Evolutionary conservation across 2,113 vertebrate species (phyloP), one percentile per base, ranked within the genome.

Genomic region (Pachyramphus minor): DNA sequence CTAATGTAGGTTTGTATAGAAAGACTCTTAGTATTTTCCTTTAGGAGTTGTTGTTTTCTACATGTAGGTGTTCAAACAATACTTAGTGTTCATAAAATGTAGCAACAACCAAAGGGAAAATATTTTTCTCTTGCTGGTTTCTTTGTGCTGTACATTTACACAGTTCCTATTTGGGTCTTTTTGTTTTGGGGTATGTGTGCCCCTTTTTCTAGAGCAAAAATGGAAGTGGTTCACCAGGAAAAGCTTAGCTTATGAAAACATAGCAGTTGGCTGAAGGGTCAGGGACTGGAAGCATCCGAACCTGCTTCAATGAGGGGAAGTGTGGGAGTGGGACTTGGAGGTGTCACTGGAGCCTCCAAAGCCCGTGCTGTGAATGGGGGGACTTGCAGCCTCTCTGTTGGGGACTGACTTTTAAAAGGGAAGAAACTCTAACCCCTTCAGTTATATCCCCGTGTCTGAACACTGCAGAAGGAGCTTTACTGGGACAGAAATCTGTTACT

Each of bases 401-500:
- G 42, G 27, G 35, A 3, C 7, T 17, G 31, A 28, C 13, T 44
- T 50, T 28, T 24, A 5, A 33, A 31, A 41, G 64, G 37, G 53
- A 42, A 63, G 63, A 20, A 37, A 4, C 19, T 58, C 12, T 18
- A 55, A 2, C 18, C 42, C 41, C 50, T 50, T 22, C n/a, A 33
- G 17, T 19, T 28, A 1, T 20, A 9, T 56, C n/a, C 14, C 37
- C 44, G 22, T 4, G 1, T 18, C 14, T 41, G 9, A 14, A 44
- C 12, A 5, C 14, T 2, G 33, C 24, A 21, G 50, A 66, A 53
- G 20, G 21, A 45, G 2, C 15, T 63, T 63, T 5, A 19, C 0
- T 50, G 56, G 30, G 20, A 47, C 42, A 64, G 55, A 15, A 58
- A 12, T 13, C 0, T 0, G 7, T 9, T 28, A 37, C 19, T 3